Conservation (phyloP, 2,797 vertebrate genomes). For the Poliocrania exsul region DNA sequence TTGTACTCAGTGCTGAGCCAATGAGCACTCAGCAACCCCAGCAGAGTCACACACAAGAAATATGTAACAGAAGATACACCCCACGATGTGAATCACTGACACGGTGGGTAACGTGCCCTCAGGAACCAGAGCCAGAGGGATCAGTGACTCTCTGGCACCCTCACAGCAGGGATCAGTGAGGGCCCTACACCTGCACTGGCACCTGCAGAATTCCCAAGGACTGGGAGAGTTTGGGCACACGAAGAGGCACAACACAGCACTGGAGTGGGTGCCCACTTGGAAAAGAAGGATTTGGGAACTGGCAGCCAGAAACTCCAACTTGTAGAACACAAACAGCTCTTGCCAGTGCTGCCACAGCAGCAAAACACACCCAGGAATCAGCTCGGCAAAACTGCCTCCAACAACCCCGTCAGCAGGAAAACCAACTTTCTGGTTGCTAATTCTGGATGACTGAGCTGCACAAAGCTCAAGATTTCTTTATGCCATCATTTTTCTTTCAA, state of each 20-base stretch:
- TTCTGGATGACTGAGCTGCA: background rate
- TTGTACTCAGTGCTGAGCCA: background rate
- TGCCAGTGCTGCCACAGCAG: background rate
- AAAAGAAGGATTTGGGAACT: background rate
- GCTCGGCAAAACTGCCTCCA: background rate
- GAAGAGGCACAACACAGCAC: accelerated
- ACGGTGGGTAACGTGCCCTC: background rate
- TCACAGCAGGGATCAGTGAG: background rate
- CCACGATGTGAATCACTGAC: background rate
- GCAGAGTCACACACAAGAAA: background rate
- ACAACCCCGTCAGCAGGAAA: constrained; percentile 18
- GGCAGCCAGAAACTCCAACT: background rate
- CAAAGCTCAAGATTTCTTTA: background rate
- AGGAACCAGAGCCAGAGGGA: background rate
- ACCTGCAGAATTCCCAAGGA: background rate
- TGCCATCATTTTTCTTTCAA: constrained; percentile 16
- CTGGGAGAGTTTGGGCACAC: accelerated
- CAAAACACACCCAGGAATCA: background rate
- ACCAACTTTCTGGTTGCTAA: constrained; percentile 20
- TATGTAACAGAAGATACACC: background rate
- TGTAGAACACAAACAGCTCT: background rate
- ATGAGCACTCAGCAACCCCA: background rate
- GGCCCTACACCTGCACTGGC: accelerated
- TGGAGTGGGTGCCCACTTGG: accelerated
- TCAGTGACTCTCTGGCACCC: background rate